Conservation (phyloP, 2,888 invertebrate genomes). For the Idaea straminata region DNA sequence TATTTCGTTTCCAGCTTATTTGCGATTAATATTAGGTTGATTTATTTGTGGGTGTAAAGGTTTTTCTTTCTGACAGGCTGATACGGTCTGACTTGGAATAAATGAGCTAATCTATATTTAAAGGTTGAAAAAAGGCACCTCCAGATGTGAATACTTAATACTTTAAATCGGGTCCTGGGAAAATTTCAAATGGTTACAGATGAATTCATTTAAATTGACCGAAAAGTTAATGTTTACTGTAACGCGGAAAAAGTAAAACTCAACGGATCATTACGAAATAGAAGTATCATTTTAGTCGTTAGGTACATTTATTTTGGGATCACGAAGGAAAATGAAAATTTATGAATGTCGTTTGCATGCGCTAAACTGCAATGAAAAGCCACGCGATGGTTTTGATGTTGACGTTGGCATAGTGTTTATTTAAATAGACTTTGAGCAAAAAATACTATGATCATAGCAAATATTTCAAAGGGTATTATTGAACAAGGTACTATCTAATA, state of each 20-base stretch:
- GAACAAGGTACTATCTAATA: no score
- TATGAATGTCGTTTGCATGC: neutral
- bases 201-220: constrained; percentile 48
- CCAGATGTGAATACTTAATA: constrained; percentile 55
- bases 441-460: no score
- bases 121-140: constrained; percentile 38
- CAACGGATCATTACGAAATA: neutral
- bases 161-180: constrained; percentile 47
- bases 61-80: constrained; percentile 30
- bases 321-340: neutral
- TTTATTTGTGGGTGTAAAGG: constrained; percentile 28
- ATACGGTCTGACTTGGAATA: constrained; percentile 37
- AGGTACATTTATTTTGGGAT: no score
- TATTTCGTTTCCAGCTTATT: constrained; percentile 20
- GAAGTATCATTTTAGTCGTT: neutral
- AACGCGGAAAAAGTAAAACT: neutral
- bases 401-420: constrained; percentile 12
- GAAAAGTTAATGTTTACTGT: constrained; percentile 1
- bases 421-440: constrained; percentile 7
- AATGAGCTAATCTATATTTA: constrained; percentile 42
- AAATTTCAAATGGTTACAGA: constrained; percentile 44
- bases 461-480: no score
- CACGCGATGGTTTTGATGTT: neutral
- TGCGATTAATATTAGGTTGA: constrained; percentile 29
- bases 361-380: neutral